phyloP scores from a whole-genome alignment of 2,888 invertebrate genomes.

The Odontothrips loti region DNA sequence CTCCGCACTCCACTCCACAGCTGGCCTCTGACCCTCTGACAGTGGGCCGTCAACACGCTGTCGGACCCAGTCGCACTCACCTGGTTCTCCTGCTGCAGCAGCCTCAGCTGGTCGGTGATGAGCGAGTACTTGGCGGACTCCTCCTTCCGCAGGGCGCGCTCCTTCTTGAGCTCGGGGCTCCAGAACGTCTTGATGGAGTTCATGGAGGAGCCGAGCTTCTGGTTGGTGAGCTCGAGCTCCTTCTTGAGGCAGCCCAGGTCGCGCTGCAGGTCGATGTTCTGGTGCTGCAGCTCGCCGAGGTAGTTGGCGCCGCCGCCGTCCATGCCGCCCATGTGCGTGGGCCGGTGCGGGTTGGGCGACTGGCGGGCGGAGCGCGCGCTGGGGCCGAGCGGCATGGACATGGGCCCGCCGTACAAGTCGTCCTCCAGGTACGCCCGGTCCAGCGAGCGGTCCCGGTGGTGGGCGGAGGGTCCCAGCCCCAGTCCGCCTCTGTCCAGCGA shows the following conservation, averaged over 20 bases:
- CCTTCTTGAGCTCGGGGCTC: slow-evolving; percentile 99
- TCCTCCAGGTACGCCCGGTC: slow-evolving; percentile 68
- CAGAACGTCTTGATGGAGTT: slow-evolving; percentile 99
- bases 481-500: slow-evolving; percentile 57
- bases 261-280: slow-evolving; percentile 90
- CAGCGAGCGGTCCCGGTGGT: slow-evolving; percentile 57
- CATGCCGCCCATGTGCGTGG: slow-evolving; percentile 37
- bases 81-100: slow-evolving; percentile 95
- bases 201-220: slow-evolving; percentile 97
- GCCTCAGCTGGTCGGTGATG: slow-evolving; percentile 92
- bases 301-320: slow-evolving; percentile 49
- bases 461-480: slow-evolving; percentile 1
- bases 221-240: slow-evolving; percentile 91
- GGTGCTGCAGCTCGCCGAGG: slow-evolving; percentile 84
- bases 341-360: slow-evolving; percentile 63
- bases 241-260: slow-evolving; percentile 88
- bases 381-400: slow-evolving; percentile 34
- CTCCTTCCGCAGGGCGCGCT: slow-evolving; percentile 92
- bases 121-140: slow-evolving; percentile 96
- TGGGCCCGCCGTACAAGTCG: slow-evolving; percentile 55
- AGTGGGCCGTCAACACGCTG: not conserved
- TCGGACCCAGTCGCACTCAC: slow-evolving; percentile 50
- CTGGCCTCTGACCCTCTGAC: not conserved
- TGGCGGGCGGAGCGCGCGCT: slow-evolving; percentile 60
- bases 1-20: not conserved